Conservation (phyloP, 2,797 vertebrate species). For the Uromys caudimaculatus region DNA sequence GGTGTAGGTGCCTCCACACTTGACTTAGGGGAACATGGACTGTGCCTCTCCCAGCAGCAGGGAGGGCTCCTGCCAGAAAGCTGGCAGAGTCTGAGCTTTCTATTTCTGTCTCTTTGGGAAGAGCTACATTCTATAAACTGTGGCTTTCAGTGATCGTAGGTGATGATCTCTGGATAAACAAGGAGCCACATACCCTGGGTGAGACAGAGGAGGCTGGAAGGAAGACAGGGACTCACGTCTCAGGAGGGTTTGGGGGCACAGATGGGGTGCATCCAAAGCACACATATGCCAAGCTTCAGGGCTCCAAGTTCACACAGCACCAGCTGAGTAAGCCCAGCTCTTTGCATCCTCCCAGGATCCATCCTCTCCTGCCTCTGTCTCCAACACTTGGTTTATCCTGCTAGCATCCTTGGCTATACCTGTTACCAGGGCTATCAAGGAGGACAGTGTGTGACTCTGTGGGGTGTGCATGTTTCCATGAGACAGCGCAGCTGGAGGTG, state of each 20-base stretch:
- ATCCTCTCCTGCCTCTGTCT: not conserved
- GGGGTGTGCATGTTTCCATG: not conserved
- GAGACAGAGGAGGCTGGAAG: not conserved
- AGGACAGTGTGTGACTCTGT: not conserved
- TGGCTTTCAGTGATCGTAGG: not conserved
- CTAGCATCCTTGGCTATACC: not conserved
- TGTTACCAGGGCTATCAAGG: not conserved
- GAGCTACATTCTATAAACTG: constrained; percentile 2
- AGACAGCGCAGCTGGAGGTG: not conserved
- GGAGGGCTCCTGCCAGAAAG: constrained; percentile 19
- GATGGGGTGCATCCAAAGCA: not conserved
- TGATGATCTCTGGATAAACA: not conserved
- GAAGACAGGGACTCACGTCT: not conserved
- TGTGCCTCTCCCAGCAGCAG: not conserved
- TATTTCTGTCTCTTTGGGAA: constrained; percentile 61
- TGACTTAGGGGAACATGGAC: not conserved
- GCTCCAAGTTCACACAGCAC: not conserved
- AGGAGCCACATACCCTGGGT: not conserved
- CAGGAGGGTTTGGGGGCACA: not conserved
- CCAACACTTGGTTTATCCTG: not conserved
- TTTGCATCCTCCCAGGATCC: not conserved
- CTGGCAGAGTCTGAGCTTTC: not conserved
- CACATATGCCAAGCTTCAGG: not conserved
- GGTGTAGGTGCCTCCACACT: not conserved
- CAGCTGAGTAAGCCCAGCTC: not conserved